Conservation (phyloP, 2,888 invertebrate species). For the Andrena haemorrhoa region DNA sequence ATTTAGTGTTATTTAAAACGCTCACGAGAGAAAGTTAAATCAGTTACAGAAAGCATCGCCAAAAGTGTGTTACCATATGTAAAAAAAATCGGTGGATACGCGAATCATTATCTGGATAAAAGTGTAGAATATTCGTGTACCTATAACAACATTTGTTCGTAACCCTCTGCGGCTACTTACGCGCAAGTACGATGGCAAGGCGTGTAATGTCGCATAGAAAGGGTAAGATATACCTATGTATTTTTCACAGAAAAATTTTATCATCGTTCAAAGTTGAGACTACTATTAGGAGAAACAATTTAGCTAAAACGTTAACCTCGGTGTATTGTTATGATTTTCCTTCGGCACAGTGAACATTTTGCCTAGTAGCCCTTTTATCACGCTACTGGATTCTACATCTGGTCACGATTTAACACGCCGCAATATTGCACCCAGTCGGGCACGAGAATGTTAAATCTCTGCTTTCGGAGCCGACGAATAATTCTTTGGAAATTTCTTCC, state of each 20-base stretch:
- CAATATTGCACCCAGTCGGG: neutral
- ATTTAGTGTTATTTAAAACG: neutral
- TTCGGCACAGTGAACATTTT: conserved; percentile 18
- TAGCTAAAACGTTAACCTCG: neutral
- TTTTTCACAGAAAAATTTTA: neutral
- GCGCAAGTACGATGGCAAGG: too few species aligned
- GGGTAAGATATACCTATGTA: neutral
- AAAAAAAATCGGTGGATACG: too few species aligned
- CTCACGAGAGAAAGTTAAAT: neutral
- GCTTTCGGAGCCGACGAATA: neutral
- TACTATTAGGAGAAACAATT: neutral
- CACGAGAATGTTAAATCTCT: neutral
- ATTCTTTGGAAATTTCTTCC: neutral
- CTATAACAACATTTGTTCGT: too few species aligned
- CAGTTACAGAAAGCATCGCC: neutral
- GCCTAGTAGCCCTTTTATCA: neutral
- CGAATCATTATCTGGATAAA: too few species aligned
- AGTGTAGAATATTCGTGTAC: too few species aligned
- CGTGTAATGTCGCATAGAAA: too few species aligned
- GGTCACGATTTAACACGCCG: neutral
- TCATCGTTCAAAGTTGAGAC: neutral
- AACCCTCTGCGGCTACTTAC: too few species aligned
- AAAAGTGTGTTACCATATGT: neutral
- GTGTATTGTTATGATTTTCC: conserved; percentile 13
- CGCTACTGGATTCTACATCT: conserved; percentile 19